phyloP scores from a whole-genome alignment of 2,113 vertebrate species.

The Rhadina sibilatrix region DNA sequence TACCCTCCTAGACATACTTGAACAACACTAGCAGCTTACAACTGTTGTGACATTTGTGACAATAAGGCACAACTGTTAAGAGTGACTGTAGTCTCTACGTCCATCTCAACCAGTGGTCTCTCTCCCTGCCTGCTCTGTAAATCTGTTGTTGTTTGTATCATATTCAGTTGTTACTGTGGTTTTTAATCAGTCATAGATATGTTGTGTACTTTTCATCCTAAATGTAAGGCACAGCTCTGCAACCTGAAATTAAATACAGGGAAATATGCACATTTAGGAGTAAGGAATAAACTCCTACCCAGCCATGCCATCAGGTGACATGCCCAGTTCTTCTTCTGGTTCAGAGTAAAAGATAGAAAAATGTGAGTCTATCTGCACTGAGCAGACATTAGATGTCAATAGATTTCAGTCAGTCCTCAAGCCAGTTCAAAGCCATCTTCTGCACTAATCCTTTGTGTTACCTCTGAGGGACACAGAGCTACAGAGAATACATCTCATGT shows the following conservation, averaged over 20 bases:
- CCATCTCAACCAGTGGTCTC: background rate
- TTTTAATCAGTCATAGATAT: background rate
- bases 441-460: background rate
- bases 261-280: background rate
- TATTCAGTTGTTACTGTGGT: background rate
- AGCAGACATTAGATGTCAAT: background rate
- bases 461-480: background rate
- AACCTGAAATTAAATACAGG: background rate
- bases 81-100: background rate
- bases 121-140: background rate
- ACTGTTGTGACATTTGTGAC: background rate
- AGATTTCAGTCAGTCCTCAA: background rate
- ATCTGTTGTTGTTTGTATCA: background rate
- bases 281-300: background rate
- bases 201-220: background rate
- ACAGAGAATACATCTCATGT: background rate
- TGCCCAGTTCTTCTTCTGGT: background rate
- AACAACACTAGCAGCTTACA: background rate
- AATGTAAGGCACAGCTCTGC: background rate
- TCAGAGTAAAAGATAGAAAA: background rate
- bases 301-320: fast-evolving
- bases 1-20: background rate
- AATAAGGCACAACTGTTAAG: background rate
- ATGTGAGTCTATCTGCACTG: background rate
- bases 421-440: background rate